Conservation (phyloP, 2,888 invertebrate species). For the Polyommatus iphigenia region DNA sequence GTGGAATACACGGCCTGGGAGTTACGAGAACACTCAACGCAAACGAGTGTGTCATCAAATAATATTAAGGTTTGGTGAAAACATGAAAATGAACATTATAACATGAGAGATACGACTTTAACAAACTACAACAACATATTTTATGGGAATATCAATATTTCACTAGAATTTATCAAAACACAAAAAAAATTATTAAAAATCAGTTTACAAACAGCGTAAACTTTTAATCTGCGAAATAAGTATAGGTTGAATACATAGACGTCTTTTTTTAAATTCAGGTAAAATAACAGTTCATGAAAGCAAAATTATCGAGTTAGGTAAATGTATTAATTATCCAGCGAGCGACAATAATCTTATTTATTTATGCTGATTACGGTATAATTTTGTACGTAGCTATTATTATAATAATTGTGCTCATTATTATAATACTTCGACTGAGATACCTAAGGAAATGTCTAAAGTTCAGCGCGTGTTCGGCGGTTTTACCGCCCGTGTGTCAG, state of each 20-base stretch:
- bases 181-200: too few relatives aligned
- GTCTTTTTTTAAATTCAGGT: background rate
- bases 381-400: background rate
- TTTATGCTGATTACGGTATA: constrained; percentile 9
- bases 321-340: background rate
- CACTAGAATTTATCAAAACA: too few relatives aligned
- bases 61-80: too few relatives aligned
- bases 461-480: constrained; percentile 34
- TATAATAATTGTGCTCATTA: constrained; percentile 7
- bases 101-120: too few relatives aligned
- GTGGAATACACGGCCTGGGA: constrained; percentile 45
- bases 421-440: background rate
- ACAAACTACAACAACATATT: background rate
- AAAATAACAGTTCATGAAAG: background rate
- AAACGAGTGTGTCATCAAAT: background rate
- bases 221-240: background rate
- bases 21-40: constrained; percentile 24
- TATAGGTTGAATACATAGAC: background rate
- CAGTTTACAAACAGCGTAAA: too few relatives aligned
- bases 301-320: constrained; percentile 1
- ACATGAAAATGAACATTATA: too few relatives aligned
- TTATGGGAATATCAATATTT: too few relatives aligned
- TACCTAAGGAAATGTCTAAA: background rate
- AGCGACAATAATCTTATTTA: constrained; percentile 10
- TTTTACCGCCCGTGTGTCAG: constrained; percentile 51